Percentiles rank a stretch among this genome's conserved stretches.
These are phyloP conservation scores for Dendrocincla tyrannina DNA, from an alignment of 2,797 vertebrate species.

Conservation along the genomic window DNA sequence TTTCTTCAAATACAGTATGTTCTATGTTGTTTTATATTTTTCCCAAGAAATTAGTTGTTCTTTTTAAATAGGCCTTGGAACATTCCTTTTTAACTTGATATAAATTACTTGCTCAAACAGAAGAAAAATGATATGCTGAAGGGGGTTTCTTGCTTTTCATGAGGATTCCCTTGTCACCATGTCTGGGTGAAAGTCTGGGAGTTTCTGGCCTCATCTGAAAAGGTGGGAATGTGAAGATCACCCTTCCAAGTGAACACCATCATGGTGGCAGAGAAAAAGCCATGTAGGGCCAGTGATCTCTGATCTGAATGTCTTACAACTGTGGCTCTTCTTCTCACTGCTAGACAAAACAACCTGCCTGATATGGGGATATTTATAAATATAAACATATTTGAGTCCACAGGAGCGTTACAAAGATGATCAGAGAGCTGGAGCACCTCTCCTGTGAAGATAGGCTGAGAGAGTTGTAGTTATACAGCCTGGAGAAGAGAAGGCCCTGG, in stretches of 20 bases:
- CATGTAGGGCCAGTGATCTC: not conserved
- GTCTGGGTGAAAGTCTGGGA: not conserved
- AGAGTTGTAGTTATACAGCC: not conserved
- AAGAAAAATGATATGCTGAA: not conserved
- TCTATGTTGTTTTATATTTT: not conserved
- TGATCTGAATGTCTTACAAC: not conserved
- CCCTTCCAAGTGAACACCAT: fast-evolving
- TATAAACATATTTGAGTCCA: not conserved
- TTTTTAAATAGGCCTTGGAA: not conserved
- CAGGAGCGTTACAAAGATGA: not conserved
- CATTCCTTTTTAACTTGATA: not conserved
- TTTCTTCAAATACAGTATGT: not conserved
- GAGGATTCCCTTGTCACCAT: not conserved
- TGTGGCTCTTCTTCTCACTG: not conserved
- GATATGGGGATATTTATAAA: not conserved
- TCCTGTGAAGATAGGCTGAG: not conserved
- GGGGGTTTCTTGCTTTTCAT: not conserved
- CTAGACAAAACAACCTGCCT: not conserved
- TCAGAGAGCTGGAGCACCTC: not conserved
- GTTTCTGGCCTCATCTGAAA: not conserved
- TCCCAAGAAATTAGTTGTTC: not conserved
- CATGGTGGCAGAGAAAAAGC: not conserved
- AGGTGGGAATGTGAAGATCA: not conserved
- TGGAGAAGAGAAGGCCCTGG: not conserved
- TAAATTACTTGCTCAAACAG: not conserved